Evolutionary conservation across 1,140 invertebrate genomes (phyloP).

Genomic region (Aporrectodea caliginosa): DNA sequence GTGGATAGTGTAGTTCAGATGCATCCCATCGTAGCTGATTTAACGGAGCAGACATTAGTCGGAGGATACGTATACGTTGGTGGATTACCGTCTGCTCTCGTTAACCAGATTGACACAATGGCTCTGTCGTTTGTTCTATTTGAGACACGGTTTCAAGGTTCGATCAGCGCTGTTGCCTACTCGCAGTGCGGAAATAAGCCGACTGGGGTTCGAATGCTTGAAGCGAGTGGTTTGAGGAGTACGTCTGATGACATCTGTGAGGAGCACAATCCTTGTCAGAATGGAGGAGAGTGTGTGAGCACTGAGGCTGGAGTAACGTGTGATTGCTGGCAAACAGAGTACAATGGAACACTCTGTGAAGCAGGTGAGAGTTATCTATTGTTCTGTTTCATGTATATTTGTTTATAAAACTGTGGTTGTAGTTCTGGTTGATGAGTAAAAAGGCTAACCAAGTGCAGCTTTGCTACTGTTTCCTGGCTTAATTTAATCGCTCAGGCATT

Average conservation of each 20-base stretch:
- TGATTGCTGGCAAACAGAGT: neutral
- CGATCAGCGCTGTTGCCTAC: neutral
- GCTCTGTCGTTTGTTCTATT: neutral
- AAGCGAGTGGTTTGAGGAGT: neutral
- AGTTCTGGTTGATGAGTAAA: no score
- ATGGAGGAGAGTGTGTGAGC: neutral
- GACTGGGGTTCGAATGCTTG: neutral
- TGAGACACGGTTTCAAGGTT: neutral
- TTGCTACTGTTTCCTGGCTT: no score
- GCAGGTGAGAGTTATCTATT: neutral
- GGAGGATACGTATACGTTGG: neutral
- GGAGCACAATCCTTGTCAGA: neutral
- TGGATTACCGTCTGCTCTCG: neutral
- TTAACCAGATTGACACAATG: neutral
- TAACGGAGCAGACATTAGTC: neutral
- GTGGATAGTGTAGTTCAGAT: neutral
- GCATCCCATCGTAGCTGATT: neutral
- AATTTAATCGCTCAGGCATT: no score
- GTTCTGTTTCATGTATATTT: no score
- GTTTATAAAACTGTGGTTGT: no score
- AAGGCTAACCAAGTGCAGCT: no score
- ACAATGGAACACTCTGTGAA: neutral
- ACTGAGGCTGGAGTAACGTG: neutral
- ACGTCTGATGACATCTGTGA: neutral
- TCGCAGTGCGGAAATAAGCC: neutral